Base-by-base conservation (phyloP, 2,113 vertebrate genomes). In the Rhinopithecus roxellana region DNA sequence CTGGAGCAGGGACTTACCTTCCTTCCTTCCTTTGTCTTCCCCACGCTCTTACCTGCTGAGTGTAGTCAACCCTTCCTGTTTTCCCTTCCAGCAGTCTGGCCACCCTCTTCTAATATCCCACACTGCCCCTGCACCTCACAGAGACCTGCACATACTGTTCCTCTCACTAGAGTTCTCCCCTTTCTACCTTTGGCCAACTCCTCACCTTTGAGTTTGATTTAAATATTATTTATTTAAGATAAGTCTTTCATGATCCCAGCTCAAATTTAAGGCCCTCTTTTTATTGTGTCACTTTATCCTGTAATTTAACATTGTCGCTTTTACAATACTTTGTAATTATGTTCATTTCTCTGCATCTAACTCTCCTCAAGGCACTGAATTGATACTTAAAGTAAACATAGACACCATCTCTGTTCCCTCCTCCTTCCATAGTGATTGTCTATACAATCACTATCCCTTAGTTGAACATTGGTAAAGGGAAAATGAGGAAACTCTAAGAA, bases 401-500 rank as follows among this genome's bases (percentile, higher is more conserved):
- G 30, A 23, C 57, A 5, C 48, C 4, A 0, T 38, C 40, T 70
- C 50, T 13, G 40, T 13, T 0, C 25, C 43, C 27, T 27, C 27
- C 8, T 35, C 48, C 57, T 50, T 84, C n/a, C 3, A 0, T 22
- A 12, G 55, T 10, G n/a, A 2, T 13, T 1, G 2, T 48, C 38
- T 57, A 38, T 8, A 2, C 43, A 43, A 43, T 43, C 43, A 43
- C 43, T 43, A 4, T 69, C 50, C 40, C 18, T 8, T 18, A 7
- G 25, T 16, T 48, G 61, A 55, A 85, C 30, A 50, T 0, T 3
- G 70, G 57, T 43, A 57, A 16, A 45, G 70, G 32, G 17, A 57
- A 48, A 38, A 13, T 12, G 70, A 38, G n/a, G 80, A 55, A 40
- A 27, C 48, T 6, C 45, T n/a, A 55, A 69, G 79, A 77, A 45